Evolutionary conservation across 2,797 vertebrate species (phyloP).

Genomic region (Tragelaphus oryx): DNA sequence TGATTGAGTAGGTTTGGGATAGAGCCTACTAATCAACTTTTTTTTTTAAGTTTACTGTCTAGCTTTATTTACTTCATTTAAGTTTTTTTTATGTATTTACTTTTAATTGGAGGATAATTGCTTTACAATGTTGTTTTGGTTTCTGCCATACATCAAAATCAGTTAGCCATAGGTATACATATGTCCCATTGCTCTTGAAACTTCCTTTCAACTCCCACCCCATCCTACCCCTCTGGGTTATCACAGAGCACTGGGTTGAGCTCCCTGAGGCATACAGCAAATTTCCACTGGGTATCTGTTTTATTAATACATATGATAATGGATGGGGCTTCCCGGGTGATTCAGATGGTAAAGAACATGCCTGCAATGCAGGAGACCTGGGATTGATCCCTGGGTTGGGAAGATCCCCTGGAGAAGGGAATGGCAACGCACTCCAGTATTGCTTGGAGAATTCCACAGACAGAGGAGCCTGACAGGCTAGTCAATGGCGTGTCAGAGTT

Average conservation of each 20-base stretch:
- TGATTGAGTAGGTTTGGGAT: neutral
- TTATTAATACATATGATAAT: neutral
- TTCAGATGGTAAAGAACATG: neutral
- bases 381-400: neutral
- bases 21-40: neutral
- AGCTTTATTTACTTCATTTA: neutral
- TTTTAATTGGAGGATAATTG: neutral
- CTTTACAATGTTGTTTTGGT: neutral
- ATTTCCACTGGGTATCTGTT: neutral
- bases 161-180: neutral
- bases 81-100: neutral
- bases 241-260: neutral
- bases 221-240: neutral
- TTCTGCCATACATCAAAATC: neutral
- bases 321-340: neutral
- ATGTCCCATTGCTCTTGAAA: neutral
- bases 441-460: neutral
- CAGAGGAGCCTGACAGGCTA: neutral
- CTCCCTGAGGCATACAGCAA: neutral
- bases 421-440: neutral
- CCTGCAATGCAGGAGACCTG: neutral
- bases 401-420: neutral
- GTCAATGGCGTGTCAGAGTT: neutral
- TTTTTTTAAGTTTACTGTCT: neutral
- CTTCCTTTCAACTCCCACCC: neutral